phyloP scores from a whole-genome alignment of 2,888 invertebrate genomes.

The Masnerella sp. region DNA sequence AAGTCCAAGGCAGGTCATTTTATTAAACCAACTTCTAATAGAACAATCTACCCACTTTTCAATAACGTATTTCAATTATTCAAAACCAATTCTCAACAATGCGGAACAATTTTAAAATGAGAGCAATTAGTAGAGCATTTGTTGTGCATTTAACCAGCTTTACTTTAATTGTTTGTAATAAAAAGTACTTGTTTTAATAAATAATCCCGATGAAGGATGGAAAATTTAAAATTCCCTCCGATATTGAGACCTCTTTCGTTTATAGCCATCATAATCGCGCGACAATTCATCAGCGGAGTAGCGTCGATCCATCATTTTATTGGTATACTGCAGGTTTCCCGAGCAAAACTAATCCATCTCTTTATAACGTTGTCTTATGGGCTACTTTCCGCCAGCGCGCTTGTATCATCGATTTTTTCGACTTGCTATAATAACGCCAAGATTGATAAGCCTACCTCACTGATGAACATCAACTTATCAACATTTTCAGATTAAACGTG shows the following conservation, averaged over 20 bases:
- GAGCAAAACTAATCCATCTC: constrained; percentile 57
- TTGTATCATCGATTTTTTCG: constrained; percentile 38
- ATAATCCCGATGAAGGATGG: no score
- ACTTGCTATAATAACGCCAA: constrained; percentile 26
- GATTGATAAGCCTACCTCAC: constrained; percentile 49
- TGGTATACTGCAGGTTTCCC: constrained; percentile 36
- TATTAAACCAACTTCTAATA: no score
- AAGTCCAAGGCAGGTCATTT: constrained; percentile 78
- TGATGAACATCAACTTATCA: constrained; percentile 32
- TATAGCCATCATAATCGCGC: constrained; percentile 38
- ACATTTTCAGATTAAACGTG: constrained; percentile 33
- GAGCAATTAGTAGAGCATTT: no score
- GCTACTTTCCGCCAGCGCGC: constrained; percentile 24
- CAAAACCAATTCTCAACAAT: no score
- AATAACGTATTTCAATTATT: no score
- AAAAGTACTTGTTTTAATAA: no score
- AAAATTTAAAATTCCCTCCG: constrained; percentile 20
- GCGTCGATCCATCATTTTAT: constrained; percentile 51
- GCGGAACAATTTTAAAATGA: no score
- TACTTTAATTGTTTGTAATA: no score
- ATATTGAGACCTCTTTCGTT: constrained; percentile 38
- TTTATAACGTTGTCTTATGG: constrained; percentile 54
- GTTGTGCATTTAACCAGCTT: no score
- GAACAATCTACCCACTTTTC: no score
- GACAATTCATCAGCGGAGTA: constrained; percentile 46